Conservation (phyloP, 2,113 vertebrate species). For the Naja naja region DNA sequence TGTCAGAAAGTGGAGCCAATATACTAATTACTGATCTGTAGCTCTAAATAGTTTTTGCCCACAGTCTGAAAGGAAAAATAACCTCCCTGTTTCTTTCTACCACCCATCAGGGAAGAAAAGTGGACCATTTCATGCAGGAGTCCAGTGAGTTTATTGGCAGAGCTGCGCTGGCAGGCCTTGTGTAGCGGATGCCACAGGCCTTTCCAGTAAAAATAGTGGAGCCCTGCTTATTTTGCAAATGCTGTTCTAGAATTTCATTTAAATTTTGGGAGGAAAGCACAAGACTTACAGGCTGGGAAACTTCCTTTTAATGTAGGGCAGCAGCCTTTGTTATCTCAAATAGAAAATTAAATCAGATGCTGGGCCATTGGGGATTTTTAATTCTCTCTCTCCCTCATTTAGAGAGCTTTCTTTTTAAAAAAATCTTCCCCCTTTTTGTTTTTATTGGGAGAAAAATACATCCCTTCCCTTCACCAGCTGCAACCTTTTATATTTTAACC, state of each 20-base stretch:
- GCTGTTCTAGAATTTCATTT: slow-evolving; percentile 26
- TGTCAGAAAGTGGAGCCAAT: not conserved
- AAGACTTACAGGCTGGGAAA: not conserved
- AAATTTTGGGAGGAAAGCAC: slow-evolving; percentile 3
- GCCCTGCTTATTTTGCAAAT: slow-evolving; percentile 17
- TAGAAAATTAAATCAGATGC: slow-evolving; percentile 4
- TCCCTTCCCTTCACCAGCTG: not conserved
- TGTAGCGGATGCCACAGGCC: not conserved
- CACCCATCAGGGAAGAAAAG: slow-evolving; percentile 47
- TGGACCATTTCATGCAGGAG: slow-evolving; percentile 25
- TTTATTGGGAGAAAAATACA: not conserved
- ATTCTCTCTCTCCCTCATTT: not conserved
- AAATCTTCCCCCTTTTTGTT: not conserved
- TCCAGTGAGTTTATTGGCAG: not conserved
- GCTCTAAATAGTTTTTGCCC: slow-evolving; percentile 30
- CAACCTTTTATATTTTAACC: not conserved
- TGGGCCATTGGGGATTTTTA: not conserved
- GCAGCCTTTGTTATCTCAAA: not conserved
- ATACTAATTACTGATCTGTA: slow-evolving; percentile 42
- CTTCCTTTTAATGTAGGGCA: not conserved
- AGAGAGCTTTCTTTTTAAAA: not conserved
- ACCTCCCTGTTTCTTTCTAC: slow-evolving; percentile 33
- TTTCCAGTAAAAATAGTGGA: not conserved
- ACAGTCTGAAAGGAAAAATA: slow-evolving; percentile 62
- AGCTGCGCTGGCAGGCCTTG: not conserved